These are phyloP conservation scores for Rhyacophila evoluta DNA, from an alignment of 2,888 invertebrate genomes.

Conservation along the genomic window DNA sequence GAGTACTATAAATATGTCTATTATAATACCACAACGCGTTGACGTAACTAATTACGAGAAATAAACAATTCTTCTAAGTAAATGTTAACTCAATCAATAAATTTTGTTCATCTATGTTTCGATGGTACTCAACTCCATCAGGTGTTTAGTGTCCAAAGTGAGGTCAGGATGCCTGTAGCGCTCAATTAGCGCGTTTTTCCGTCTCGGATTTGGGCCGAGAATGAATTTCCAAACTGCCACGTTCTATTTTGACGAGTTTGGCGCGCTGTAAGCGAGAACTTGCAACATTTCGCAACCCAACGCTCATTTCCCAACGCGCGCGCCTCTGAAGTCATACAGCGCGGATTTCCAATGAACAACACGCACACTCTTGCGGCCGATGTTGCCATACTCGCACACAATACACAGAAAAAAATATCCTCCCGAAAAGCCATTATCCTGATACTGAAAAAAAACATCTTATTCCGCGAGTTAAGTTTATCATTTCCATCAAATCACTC, in stretches of 20 bases:
- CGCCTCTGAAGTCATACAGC: neutral
- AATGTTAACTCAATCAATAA: too few species aligned
- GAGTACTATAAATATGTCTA: too few species aligned
- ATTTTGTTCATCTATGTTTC: too few species aligned
- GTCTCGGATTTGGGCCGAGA: neutral
- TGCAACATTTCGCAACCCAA: slow-evolving; percentile 7
- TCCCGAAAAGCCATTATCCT: too few species aligned
- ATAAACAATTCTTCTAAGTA: too few species aligned
- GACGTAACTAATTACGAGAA: too few species aligned
- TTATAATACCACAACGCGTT: too few species aligned
- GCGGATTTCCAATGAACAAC: slow-evolving; percentile 3
- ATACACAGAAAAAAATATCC: neutral
- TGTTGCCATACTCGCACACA: neutral
- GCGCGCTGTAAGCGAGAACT: slow-evolving; percentile 3
- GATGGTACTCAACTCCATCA: too few species aligned
- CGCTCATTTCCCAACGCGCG: neutral
- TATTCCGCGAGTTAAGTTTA: too few species aligned
- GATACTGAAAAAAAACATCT: too few species aligned
- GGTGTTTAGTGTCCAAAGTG: too few species aligned
- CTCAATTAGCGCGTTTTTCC: neutral
- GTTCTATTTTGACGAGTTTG: slow-evolving; percentile 28
- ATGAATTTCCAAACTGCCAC: slow-evolving; percentile 25
- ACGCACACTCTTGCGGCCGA: neutral
- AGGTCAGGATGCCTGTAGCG: neutral
- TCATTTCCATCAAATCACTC: too few species aligned